Evolutionary conservation across 2,888 invertebrate species (phyloP).

Genomic region (Heliconius ethilla): DNA sequence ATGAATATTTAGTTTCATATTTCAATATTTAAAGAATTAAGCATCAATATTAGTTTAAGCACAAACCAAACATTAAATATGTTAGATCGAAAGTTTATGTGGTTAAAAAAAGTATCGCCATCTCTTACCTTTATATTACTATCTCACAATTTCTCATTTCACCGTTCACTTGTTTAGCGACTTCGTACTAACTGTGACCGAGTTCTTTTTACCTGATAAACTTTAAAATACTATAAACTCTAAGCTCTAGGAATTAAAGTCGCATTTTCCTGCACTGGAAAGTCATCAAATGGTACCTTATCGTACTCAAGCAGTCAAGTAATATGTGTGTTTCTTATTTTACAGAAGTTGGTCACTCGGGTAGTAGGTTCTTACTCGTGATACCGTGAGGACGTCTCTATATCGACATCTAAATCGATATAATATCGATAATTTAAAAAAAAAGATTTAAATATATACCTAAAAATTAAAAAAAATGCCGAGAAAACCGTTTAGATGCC

Average conservation of each 20-base stretch:
- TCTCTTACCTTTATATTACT: slow-evolving; percentile 64
- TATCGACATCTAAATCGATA: not conserved
- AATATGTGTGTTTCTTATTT: slow-evolving; percentile 82
- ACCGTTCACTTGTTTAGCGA: slow-evolving; percentile 82
- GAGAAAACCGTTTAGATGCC: slow-evolving; percentile 61
- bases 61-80: slow-evolving; percentile 5
- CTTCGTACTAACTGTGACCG: slow-evolving; percentile 59
- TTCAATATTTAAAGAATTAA: not conserved
- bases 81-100: slow-evolving; percentile 37
- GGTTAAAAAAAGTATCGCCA: slow-evolving; percentile 51
- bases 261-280: slow-evolving; percentile 6
- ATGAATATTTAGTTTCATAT: not conserved
- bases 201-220: slow-evolving; percentile 52
- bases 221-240: slow-evolving; percentile 30
- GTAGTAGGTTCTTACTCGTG: slow-evolving; percentile 73
- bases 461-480: slow-evolving; percentile 61
- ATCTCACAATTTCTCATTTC: slow-evolving; percentile 81
- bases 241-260: slow-evolving; percentile 25
- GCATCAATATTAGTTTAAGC: slow-evolving; percentile 13
- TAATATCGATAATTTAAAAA: not conserved
- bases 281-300: slow-evolving; percentile 59
- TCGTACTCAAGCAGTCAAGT: slow-evolving; percentile 55
- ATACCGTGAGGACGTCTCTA: slow-evolving; percentile 61
- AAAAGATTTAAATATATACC: slow-evolving; percentile 30
- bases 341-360: slow-evolving; percentile 81